A percentile compares a stretch with the other conserved stretches of the same genome.
Evolutionary conservation across 1,140 invertebrate species (phyloP).

Genomic region (Drosophila ohnishii): DNA sequence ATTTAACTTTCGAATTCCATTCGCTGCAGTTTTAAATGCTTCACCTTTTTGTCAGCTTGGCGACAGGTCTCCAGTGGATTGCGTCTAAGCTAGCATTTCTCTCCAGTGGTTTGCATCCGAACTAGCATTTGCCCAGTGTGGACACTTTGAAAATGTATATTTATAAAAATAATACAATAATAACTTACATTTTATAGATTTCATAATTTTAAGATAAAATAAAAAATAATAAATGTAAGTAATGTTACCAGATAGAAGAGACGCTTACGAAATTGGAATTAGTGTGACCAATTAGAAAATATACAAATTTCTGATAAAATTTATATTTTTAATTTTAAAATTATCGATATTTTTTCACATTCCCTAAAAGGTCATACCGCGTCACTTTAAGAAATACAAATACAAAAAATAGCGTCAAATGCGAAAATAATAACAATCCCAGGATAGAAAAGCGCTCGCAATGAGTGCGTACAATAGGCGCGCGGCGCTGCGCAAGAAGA

Average conservation of each 20-base stretch:
- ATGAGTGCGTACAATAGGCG: constrained; percentile 66
- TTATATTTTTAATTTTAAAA: too few relatives aligned
- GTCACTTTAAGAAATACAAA: constrained; percentile 15
- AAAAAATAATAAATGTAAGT: too few relatives aligned
- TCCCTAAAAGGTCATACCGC: background rate
- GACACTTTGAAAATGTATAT: too few relatives aligned
- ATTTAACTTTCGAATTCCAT: background rate
- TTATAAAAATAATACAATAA: too few relatives aligned
- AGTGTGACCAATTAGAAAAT: too few relatives aligned
- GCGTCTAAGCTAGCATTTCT: background rate
- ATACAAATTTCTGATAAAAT: too few relatives aligned
- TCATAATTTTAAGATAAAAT: too few relatives aligned
- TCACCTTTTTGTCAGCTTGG: background rate
- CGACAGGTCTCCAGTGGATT: background rate
- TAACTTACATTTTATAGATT: too few relatives aligned
- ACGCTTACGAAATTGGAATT: too few relatives aligned
- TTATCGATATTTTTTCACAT: background rate
- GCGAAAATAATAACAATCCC: constrained; percentile 43
- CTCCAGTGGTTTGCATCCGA: background rate
- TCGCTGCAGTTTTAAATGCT: background rate
- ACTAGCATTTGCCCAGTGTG: background rate
- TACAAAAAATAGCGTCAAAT: constrained; percentile 23
- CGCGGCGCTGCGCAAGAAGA: constrained; percentile 32
- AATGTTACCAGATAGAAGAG: too few relatives aligned
- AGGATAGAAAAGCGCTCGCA: constrained; percentile 24